A percentile compares a stretch with the other conserved stretches of the same genome.
These are phyloP conservation scores for Euleptes europaea DNA, from an alignment of 2,113 vertebrate genomes.

Conservation along the genomic window DNA sequence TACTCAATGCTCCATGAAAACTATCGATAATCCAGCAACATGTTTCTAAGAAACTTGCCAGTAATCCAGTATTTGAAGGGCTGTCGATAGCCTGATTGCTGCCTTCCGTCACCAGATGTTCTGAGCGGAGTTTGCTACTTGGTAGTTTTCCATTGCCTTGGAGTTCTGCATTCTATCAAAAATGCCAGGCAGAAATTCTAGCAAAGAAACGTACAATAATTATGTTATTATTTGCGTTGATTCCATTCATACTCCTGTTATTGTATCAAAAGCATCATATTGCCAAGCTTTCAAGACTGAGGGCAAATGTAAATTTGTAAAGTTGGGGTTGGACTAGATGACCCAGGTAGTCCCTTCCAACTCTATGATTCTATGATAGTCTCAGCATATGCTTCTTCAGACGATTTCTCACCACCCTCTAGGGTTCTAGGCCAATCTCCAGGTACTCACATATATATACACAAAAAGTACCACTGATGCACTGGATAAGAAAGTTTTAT, in stretches of 20 bases:
- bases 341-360: no score
- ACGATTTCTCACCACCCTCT: background rate
- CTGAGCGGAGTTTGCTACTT: background rate
- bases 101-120: background rate
- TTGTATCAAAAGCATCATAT: background rate
- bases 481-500: no score
- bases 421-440: no score
- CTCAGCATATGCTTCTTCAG: background rate
- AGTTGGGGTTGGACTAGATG: background rate
- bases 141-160: accelerated
- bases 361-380: no score
- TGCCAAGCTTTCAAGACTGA: background rate
- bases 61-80: background rate
- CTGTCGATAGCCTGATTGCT: background rate
- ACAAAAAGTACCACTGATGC: no score
- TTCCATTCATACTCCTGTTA: background rate
- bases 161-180: background rate
- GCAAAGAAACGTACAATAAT: background rate
- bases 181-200: background rate
- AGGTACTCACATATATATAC: no score
- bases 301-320: background rate
- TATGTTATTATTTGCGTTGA: background rate
- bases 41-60: background rate
- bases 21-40: constrained; percentile 18
- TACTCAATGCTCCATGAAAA: background rate